Percentiles rank a stretch among this genome's conserved stretches.
phyloP scores from a whole-genome alignment of 1,140 invertebrate species.

The Steinernema khuongi region DNA sequence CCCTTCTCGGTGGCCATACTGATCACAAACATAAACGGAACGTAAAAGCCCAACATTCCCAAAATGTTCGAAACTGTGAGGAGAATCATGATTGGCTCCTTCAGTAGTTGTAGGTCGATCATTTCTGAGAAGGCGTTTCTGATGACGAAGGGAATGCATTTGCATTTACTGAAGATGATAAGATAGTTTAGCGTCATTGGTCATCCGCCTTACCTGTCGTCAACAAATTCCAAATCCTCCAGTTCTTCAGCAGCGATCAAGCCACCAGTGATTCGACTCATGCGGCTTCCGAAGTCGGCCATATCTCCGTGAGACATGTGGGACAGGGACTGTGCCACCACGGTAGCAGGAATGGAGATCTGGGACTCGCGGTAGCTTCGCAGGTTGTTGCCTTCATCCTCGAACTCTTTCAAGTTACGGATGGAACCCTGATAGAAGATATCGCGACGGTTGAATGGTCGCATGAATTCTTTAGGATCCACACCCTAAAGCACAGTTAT shows the following conservation, averaged over 20 bases:
- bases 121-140: conserved; percentile 67
- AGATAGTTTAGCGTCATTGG: background rate
- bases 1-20: conserved; percentile 57
- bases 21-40: conserved; percentile 80
- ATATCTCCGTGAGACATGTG: conserved; percentile 14
- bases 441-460: conserved; percentile 51
- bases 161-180: conserved; percentile 39
- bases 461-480: conserved; percentile 54
- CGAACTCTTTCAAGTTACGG: conserved; percentile 54
- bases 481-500: conserved; percentile 39
- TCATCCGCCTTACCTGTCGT: conserved; percentile 26
- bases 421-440: conserved; percentile 57
- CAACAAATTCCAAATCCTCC: conserved; percentile 24
- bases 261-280: conserved; percentile 23
- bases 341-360: conserved; percentile 54
- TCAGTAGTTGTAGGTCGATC: conserved; percentile 83
- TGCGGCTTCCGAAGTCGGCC: conserved; percentile 27
- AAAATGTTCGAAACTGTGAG: conserved; percentile 87
- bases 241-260: conserved; percentile 24
- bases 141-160: conserved; percentile 50
- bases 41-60: conserved; percentile 92
- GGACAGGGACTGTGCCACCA: conserved; percentile 46
- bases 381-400: conserved; percentile 45
- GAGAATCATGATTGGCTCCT: conserved; percentile 81
- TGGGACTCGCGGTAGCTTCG: conserved; percentile 43